These are phyloP conservation scores for Aphelinus atriplicis DNA, from an alignment of 1,140 invertebrate genomes.

Conservation along the genomic window DNA sequence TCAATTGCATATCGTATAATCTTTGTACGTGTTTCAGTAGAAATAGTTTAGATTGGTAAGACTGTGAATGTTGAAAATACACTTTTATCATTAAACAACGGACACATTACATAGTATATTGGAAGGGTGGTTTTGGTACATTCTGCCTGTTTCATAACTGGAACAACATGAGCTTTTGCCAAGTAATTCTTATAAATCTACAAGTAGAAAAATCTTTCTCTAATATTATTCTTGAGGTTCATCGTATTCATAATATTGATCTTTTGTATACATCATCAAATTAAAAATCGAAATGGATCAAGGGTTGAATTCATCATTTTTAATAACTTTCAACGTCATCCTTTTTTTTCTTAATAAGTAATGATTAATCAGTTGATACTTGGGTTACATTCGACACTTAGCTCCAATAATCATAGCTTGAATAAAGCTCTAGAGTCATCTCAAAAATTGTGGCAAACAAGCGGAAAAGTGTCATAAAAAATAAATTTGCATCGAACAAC, in stretches of 20 bases:
- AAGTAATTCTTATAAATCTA: slow-evolving; percentile 20
- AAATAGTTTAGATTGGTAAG: slow-evolving; percentile 33
- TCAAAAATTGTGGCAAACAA: slow-evolving; percentile 16
- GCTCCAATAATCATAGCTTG: no score
- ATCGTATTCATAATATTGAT: background rate
- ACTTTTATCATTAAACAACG: slow-evolving; percentile 35
- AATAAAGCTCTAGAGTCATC: background rate
- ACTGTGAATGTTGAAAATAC: slow-evolving; percentile 37
- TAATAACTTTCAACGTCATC: slow-evolving; percentile 19
- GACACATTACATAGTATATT: slow-evolving; percentile 22
- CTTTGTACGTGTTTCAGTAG: slow-evolving; percentile 37
- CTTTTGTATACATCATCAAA: background rate
- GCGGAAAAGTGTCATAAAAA: slow-evolving; percentile 32
- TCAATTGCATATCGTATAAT: slow-evolving; percentile 36
- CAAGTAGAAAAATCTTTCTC: slow-evolving; percentile 20
- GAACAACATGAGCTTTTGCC: slow-evolving; percentile 25
- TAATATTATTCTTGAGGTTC: background rate
- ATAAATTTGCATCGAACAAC: slow-evolving; percentile 33
- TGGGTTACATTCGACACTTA: no score
- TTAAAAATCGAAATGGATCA: slow-evolving; percentile 5
- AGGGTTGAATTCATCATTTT: background rate
- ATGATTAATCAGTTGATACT: no score
- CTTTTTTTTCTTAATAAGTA: background rate
- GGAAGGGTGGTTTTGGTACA: slow-evolving; percentile 34
- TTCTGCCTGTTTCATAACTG: slow-evolving; percentile 9